Evolutionary conservation across 2,113 vertebrate genomes (phyloP), one percentile per base, ranked within the genome.

Genomic region (Xiphorhynchus elegans): DNA sequence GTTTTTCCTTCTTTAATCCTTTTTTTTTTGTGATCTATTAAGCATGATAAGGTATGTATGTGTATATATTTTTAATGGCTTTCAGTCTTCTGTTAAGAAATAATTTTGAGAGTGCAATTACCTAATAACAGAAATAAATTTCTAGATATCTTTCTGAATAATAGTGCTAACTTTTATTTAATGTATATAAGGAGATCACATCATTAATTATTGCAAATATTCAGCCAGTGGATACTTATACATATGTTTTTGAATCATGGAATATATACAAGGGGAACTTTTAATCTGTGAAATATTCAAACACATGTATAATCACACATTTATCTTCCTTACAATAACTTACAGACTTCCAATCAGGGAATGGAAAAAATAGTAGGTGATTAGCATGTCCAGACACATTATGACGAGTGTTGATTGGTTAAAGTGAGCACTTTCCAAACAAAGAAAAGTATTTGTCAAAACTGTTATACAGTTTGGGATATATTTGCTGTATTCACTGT

Each of bases 371-470:
- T 64, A 93, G 67, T 92, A 80, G 72, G 93, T 95, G 92, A 95
- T 95, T 95, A 96, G 68, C 72, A 49, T 81, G 85, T 81, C 93
- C 87, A 88, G 92, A 86, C 75, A 90, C 70, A 76, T 83, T 83
- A 93, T 56, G 68, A 83, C 0, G 37, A 86, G 90, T 84, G 90
- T 62, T 96, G 93, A 97, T 79, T 94, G 80, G 78, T 83, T 90
- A 74, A 96, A 95, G 67, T n/a, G 85, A 97, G 79, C 72, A 55
- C 42, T 86, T 96, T 77, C 75, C 83, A 96, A 96, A 94, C 84
- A 96, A 77, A 83, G 55, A 86, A 86, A 94, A 86, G 55, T 93
- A 90, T 95, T 96, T 95, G 87, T 95, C 87, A 94, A 93, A 96
- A 81, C 85, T 74, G 59, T 94, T 94, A 49, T 31, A 76, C 55